Percentiles rank a stretch among this genome's conserved stretches.
Evolutionary conservation across 2,797 vertebrate genomes (phyloP).

Genomic region (Amazona finschi): DNA sequence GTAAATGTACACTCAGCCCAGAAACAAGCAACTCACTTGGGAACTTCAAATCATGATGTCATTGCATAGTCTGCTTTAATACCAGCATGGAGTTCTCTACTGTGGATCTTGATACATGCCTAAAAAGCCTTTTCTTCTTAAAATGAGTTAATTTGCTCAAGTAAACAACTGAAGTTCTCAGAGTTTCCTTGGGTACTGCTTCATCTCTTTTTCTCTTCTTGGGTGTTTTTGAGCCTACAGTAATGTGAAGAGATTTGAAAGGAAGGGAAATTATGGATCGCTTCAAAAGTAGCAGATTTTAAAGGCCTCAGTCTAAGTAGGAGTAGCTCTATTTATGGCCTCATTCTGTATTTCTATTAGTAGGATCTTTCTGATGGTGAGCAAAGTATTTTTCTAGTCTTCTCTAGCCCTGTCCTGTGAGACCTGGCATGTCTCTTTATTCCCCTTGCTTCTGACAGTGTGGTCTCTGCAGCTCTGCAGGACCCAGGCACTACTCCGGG

Average conservation of each 20-base stretch:
- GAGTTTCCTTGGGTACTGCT: background rate
- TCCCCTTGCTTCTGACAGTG: rapidly evolving
- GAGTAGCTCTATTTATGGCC: background rate
- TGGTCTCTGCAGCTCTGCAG: background rate
- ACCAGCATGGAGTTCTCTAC: background rate
- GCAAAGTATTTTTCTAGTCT: background rate
- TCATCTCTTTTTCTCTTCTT: background rate
- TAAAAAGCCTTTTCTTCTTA: background rate
- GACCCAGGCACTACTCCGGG: background rate
- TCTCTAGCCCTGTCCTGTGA: background rate
- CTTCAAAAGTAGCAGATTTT: background rate
- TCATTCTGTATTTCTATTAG: background rate
- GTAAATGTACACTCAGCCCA: background rate
- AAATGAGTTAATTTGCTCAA: background rate
- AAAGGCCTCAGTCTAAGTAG: background rate
- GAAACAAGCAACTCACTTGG: background rate
- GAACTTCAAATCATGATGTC: background rate
- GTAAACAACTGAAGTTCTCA: background rate
- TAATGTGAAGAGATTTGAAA: background rate
- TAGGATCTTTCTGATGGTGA: background rate
- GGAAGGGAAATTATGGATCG: background rate
- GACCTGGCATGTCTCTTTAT: background rate
- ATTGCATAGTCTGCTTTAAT: background rate
- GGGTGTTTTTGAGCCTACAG: background rate
- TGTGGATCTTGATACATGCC: background rate